Evolutionary conservation across 2,113 vertebrate species (phyloP).

Genomic region (Odontesthes bonariensis): DNA sequence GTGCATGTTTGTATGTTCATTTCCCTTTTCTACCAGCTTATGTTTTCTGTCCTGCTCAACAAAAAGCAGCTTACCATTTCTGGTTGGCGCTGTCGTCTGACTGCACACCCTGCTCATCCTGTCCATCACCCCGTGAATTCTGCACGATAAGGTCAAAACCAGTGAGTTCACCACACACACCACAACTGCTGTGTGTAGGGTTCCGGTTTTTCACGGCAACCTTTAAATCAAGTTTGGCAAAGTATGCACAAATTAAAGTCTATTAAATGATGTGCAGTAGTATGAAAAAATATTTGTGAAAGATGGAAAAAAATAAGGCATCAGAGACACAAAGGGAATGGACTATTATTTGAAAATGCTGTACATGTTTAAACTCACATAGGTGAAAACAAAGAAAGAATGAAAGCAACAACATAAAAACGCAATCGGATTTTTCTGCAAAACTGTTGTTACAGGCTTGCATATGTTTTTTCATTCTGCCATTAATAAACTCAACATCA

Average conservation of each 20-base stretch:
- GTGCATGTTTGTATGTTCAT: background rate
- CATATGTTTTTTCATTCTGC: background rate
- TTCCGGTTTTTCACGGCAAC: too few species aligned
- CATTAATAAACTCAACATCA: background rate
- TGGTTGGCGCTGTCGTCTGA: conserved; percentile 39
- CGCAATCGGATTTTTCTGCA: background rate
- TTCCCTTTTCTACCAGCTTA: conserved; percentile 17
- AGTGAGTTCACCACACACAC: conserved; percentile 41
- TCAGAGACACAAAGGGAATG: background rate
- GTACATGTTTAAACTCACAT: background rate
- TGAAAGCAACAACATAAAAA: background rate
- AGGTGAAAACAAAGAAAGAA: background rate
- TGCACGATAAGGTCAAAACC: conserved; percentile 53
- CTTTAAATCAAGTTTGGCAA: too few species aligned
- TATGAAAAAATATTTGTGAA: background rate
- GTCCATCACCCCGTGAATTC: conserved; percentile 60
- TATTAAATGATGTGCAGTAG: background rate
- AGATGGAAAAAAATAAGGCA: background rate
- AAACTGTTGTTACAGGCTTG: background rate
- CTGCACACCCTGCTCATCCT: conserved; percentile 34
- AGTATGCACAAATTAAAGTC: background rate
- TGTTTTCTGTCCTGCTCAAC: conserved; percentile 19
- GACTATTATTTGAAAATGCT: background rate
- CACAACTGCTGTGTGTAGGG: too few species aligned
- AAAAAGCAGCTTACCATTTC: conserved; percentile 65